Base-by-base conservation (phyloP, 2,888 invertebrate species). In the Baccha elongata region DNA sequence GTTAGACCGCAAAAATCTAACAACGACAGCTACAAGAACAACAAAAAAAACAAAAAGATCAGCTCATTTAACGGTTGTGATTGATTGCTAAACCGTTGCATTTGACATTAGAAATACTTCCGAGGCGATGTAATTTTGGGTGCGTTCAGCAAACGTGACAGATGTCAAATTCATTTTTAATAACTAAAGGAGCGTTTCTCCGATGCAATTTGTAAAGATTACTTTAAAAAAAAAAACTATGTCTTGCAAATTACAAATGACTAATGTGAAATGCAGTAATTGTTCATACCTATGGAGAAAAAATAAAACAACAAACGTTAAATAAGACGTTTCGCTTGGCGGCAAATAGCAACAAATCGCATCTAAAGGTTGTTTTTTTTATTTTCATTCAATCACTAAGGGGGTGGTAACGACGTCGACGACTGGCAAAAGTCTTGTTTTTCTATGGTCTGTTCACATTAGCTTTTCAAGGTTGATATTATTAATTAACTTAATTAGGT, bases 401-500 rank as follows among this genome's bases (percentile, higher is more conserved):
- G 11, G 72, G 42, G 58, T 26, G 35, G 58, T 17, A 15, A 42
- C 26, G 29, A 11, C 15, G 42, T 2, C 13, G 37, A 17, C 23
- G 37, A 35, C 8, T 2, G 35, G 40, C 17, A 44, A 52, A 26
- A 52, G 44, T 42, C 50, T 71, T 71, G 65, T 65, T 78, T 72
- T 52, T 50, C 64, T 65, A 69, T 80, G 75, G 80, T 69, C 65
- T 58, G 46, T 69, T 64, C 69, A 71, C 75, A 75, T 65, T 4
- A 37, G 42, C 35, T 52, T 50, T 58, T 68, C 58, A 80, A 80
- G 80, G 69, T 80, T 80, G 69, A 40, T 29, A 52, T 46, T 80
- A 64, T 65, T 71, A 52, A 75, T 75, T 75, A 80, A 65, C 58
- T 69, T 75, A 75, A 80, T 80, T 80, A 80, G 58, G 58, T 29